phyloP scores from a whole-genome alignment of 2,113 vertebrate species.

The Epinephelus cyanopodus region DNA sequence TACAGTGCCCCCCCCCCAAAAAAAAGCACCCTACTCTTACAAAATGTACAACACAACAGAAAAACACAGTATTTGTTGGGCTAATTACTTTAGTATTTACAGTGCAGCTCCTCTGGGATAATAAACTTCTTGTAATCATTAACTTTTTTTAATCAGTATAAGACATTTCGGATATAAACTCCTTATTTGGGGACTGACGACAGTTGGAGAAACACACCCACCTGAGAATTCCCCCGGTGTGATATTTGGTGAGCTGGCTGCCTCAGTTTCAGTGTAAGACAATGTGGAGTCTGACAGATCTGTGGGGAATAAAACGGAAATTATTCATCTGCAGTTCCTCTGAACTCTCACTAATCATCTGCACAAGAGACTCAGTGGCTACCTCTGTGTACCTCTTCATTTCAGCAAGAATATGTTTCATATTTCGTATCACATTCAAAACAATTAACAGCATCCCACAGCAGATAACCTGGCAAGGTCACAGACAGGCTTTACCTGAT shows the following conservation, averaged over 20 bases:
- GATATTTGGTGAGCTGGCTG: conserved; percentile 92
- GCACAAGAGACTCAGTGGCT: neutral
- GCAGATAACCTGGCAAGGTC: conserved; percentile 30
- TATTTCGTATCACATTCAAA: conserved; percentile 3
- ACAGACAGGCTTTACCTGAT: conserved; percentile 48
- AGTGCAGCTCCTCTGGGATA: conserved; percentile 7
- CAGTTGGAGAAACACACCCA: conserved; percentile 79
- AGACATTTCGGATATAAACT: conserved; percentile 25
- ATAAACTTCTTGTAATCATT: conserved; percentile 31
- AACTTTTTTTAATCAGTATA: conserved; percentile 19
- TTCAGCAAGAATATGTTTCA: neutral
- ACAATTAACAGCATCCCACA: conserved; percentile 20
- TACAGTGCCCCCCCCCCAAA: neutral
- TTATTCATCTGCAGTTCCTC: conserved; percentile 33
- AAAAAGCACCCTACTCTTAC: neutral
- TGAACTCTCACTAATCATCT: conserved; percentile 14
- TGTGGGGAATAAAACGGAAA: conserved; percentile 69
- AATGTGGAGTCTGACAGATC: conserved; percentile 99
- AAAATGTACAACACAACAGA: neutral
- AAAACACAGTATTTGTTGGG: neutral
- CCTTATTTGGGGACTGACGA: conserved; percentile 22
- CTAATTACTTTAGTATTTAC: conserved; percentile 23
- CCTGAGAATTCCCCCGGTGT: conserved; percentile 96
- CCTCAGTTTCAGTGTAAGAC: conserved; percentile 99
- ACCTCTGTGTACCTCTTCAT: neutral